Evolutionary conservation across 2,888 invertebrate genomes (phyloP).

Genomic region (Callinectes sapidus): DNA sequence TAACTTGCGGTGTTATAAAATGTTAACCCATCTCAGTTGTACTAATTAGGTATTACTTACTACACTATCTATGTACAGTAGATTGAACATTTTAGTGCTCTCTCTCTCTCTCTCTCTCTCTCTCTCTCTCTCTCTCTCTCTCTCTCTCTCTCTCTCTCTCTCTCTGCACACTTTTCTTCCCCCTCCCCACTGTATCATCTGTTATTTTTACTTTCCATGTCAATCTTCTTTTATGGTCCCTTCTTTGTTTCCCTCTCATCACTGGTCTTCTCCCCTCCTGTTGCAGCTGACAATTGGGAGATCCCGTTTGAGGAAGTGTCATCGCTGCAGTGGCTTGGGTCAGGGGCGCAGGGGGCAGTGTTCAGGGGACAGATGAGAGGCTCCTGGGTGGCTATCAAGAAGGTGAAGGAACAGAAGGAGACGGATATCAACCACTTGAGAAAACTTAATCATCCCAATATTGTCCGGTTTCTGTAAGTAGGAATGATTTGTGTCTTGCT

Average conservation of each 20-base stretch:
- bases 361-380: slow-evolving; percentile 86
- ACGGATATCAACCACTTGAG: slow-evolving; percentile 93
- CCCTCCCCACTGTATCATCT: neutral
- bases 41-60: neutral
- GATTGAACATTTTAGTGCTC: neutral
- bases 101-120: slow-evolving; percentile 3
- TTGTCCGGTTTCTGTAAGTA: slow-evolving; percentile 87
- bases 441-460: slow-evolving; percentile 96
- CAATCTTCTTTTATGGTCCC: neutral
- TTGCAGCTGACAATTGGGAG: slow-evolving; percentile 91
- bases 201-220: slow-evolving; percentile 4
- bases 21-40: neutral
- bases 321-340: slow-evolving; percentile 92
- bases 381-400: slow-evolving; percentile 96
- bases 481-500: neutral
- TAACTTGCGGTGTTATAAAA: neutral
- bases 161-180: neutral
- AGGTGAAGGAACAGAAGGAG: slow-evolving; percentile 92
- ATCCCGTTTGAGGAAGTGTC: slow-evolving; percentile 93
- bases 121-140: slow-evolving; percentile 1
- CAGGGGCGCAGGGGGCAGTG: slow-evolving; percentile 97
- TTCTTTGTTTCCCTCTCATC: neutral
- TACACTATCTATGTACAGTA: neutral
- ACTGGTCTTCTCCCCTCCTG: slow-evolving; percentile 38
- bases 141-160: neutral